Conservation (phyloP, 2,113 vertebrate species). For the Anser cygnoides region DNA sequence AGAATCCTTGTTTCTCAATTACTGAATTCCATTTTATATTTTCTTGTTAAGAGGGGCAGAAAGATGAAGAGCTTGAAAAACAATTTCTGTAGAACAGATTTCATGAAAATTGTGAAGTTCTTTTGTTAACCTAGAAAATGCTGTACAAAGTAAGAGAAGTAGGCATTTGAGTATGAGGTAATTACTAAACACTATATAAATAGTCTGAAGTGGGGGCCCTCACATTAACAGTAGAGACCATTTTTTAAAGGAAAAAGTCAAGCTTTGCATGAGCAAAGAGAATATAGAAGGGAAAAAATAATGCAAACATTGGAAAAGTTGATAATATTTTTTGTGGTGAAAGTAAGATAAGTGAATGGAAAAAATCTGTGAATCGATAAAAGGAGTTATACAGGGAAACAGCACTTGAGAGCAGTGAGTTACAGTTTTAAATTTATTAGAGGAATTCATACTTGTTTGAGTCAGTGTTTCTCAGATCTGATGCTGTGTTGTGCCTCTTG, state of each 20-base stretch:
- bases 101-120: neutral
- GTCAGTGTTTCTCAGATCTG: fast-evolving
- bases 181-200: neutral
- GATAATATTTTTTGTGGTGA: neutral
- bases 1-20: neutral
- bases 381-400: neutral
- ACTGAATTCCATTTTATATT: neutral
- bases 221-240: neutral
- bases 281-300: neutral
- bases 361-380: neutral
- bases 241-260: neutral
- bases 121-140: neutral
- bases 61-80: neutral
- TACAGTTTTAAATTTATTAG: neutral
- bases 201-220: neutral
- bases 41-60: neutral
- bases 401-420: neutral
- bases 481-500: neutral
- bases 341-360: neutral
- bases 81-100: neutral
- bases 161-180: neutral
- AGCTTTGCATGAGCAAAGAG: neutral
- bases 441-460: neutral
- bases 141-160: neutral
- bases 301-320: neutral